Percentiles rank a stretch among this genome's conserved stretches.
Conservation (phyloP, 1,140 invertebrate species). For the Protaetia brevitarsis region DNA sequence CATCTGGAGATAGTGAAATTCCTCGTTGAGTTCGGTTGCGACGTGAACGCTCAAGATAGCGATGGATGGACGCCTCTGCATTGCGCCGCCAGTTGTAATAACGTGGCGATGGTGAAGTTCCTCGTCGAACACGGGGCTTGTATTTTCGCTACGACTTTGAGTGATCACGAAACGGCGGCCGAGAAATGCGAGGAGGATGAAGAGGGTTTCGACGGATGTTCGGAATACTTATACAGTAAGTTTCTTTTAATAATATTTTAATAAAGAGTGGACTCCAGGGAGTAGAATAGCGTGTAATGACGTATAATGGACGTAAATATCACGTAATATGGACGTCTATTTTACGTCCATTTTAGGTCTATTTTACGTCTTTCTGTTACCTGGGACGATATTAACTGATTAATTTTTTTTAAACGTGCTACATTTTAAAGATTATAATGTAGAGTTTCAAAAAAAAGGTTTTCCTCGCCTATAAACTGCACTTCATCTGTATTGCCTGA, state of each 20-base stretch:
- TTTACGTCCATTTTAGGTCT: too few relatives aligned
- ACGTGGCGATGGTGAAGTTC: slow-evolving; percentile 96
- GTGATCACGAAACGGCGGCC: slow-evolving; percentile 96
- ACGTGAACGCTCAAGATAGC: slow-evolving; percentile 97
- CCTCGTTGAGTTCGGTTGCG: slow-evolving; percentile 95
- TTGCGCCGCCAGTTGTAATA: slow-evolving; percentile 99
- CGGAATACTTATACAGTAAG: slow-evolving; percentile 95
- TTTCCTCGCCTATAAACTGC: too few relatives aligned
- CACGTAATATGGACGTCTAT: too few relatives aligned
- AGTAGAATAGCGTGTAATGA: too few relatives aligned
- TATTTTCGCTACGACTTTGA: slow-evolving; percentile 96
- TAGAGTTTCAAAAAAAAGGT: too few relatives aligned
- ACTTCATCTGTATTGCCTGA: too few relatives aligned
- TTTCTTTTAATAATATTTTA: slow-evolving; percentile 22
- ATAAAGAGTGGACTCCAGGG: too few relatives aligned
- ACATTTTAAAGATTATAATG: too few relatives aligned
- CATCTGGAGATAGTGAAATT: slow-evolving; percentile 98
- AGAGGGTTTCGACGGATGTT: slow-evolving; percentile 96
- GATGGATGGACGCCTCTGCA: slow-evolving; percentile 99
- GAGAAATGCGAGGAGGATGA: slow-evolving; percentile 99
- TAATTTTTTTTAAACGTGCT: too few relatives aligned
- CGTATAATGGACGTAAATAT: too few relatives aligned
- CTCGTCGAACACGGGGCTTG: slow-evolving; percentile 98
- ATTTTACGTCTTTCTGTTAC: too few relatives aligned
- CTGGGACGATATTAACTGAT: too few relatives aligned